A percentile compares a stretch with the other conserved stretches of the same genome.
These are phyloP conservation scores for Lycorma delicatula DNA, from an alignment of 1,140 invertebrate species.

Conservation along the genomic window DNA sequence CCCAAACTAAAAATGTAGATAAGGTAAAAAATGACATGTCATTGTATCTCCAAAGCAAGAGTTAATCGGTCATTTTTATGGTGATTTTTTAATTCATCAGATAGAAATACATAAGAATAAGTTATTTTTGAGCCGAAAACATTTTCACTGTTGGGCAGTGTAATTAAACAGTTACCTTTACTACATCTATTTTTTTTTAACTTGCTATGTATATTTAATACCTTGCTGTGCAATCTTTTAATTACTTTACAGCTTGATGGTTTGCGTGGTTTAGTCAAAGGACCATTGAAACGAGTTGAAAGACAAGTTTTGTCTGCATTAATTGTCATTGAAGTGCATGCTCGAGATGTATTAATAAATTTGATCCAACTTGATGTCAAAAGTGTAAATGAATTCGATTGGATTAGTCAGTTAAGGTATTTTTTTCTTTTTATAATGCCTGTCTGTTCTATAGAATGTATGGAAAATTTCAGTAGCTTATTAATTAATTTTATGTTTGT, in stretches of 20 bases:
- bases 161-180: neutral
- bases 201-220: neutral
- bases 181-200: neutral
- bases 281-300: conserved; percentile 56
- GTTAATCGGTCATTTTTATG: too few species aligned
- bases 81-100: too few species aligned
- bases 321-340: conserved; percentile 63
- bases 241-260: conserved; percentile 56
- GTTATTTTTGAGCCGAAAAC: too few species aligned
- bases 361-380: conserved; percentile 51
- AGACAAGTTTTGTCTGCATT: conserved; percentile 51
- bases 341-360: conserved; percentile 52
- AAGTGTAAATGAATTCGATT: conserved; percentile 64
- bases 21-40: too few species aligned
- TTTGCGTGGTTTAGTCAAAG: conserved; percentile 51
- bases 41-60: too few species aligned
- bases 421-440: neutral
- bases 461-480: conserved; percentile 41
- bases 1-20: too few species aligned
- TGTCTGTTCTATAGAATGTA: conserved; percentile 28
- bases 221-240: neutral
- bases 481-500: neutral
- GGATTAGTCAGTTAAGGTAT: conserved; percentile 69
- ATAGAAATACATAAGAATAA: too few species aligned
- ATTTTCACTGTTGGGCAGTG: too few species aligned